Conservation (phyloP, 2,888 invertebrate genomes). For the Himalopsyche kuldschensis region DNA sequence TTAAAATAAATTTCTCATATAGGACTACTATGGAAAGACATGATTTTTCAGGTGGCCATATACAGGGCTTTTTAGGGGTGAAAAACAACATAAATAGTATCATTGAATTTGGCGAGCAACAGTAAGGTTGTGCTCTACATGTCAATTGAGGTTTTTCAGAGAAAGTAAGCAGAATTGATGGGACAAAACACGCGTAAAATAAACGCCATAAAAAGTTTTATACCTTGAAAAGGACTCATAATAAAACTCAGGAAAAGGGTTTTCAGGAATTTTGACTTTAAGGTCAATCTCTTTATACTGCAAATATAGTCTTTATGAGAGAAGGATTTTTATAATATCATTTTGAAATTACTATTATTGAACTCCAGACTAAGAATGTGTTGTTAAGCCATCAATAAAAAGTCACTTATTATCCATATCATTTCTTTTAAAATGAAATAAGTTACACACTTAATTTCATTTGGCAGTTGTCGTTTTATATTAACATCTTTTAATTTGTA, state of each 20-base stretch:
- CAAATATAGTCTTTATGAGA: neutral
- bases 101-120: neutral
- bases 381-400: too few relatives aligned
- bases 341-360: too few relatives aligned
- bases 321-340: too few relatives aligned
- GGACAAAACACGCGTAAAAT: slow-evolving; percentile 32
- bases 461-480: too few relatives aligned
- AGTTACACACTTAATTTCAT: too few relatives aligned
- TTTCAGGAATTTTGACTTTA: neutral
- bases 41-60: neutral
- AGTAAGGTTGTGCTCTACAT: neutral
- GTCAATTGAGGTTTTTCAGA: neutral
- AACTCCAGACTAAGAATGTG: too few relatives aligned
- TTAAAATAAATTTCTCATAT: too few relatives aligned
- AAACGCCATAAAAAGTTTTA: slow-evolving; percentile 35
- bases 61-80: neutral
- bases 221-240: slow-evolving; percentile 3
- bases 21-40: neutral
- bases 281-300: neutral
- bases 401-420: too few relatives aligned
- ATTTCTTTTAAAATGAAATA: too few relatives aligned
- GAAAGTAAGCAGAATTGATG: slow-evolving; percentile 28
- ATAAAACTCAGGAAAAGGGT: slow-evolving; percentile 17
- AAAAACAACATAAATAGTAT: neutral
- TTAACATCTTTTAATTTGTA: too few relatives aligned